Evolutionary conservation across 2,888 invertebrate genomes (phyloP).

Genomic region (Romanomermis culicivorax): DNA sequence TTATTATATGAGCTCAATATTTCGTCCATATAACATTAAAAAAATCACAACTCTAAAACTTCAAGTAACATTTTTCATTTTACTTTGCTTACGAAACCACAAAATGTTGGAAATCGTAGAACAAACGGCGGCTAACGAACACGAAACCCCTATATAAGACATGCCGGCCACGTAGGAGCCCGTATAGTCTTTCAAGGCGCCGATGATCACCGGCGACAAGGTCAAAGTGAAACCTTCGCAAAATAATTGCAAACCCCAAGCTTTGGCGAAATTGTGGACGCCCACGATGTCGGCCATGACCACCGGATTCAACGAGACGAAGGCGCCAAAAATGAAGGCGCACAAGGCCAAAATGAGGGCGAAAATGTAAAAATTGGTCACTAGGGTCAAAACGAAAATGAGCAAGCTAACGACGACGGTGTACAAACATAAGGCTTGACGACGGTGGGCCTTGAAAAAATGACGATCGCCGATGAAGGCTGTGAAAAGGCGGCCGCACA

Average conservation of each 20-base stretch:
- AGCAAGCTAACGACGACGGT: background rate
- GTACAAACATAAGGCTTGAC: background rate
- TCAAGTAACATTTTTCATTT: too few relatives aligned
- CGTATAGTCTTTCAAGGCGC: conserved; percentile 1
- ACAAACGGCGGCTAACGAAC: background rate
- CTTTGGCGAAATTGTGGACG: background rate
- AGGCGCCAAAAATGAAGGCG: conserved; percentile 3
- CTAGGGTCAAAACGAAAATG: background rate
- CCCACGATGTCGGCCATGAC: conserved; percentile 6
- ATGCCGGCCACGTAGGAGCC: background rate
- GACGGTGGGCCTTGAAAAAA: background rate
- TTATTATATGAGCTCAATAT: too few relatives aligned
- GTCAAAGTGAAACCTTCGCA: background rate
- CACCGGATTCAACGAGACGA: conserved; percentile 1
- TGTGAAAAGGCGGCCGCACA: conserved; percentile 3
- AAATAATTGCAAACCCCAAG: conserved; percentile 6
- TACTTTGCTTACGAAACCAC: background rate
- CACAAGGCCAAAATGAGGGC: background rate
- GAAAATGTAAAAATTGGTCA: background rate
- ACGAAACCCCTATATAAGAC: background rate
- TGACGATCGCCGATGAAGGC: conserved; percentile 3
- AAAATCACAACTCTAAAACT: too few relatives aligned
- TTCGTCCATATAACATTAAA: too few relatives aligned
- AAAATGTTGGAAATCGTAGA: background rate
- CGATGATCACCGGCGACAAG: conserved; percentile 4